phyloP scores from a whole-genome alignment of 2,797 vertebrate genomes.

The Dryobates pubescens region DNA sequence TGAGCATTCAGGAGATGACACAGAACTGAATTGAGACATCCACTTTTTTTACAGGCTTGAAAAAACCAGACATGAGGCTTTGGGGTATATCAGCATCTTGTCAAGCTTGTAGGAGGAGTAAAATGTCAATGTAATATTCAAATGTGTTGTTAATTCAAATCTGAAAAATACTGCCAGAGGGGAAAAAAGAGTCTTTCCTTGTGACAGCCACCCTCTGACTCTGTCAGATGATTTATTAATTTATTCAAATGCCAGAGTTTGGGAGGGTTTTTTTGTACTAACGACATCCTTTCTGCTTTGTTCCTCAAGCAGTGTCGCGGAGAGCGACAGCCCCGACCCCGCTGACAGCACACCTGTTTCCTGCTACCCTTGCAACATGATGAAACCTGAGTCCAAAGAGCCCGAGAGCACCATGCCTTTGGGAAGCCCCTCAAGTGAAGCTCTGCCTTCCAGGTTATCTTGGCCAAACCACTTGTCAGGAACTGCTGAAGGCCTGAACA shows the following conservation, averaged over 20 bases:
- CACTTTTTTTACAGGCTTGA: neutral
- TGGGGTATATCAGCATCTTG: slow-evolving; percentile 8
- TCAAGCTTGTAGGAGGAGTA: neutral
- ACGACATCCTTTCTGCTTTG: slow-evolving; percentile 43
- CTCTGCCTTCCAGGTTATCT: slow-evolving; percentile 86
- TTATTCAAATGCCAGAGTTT: neutral
- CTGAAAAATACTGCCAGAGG: neutral
- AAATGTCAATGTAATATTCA: slow-evolving; percentile 4
- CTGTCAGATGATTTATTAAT: slow-evolving; percentile 3
- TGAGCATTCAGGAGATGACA: neutral
- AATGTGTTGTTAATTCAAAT: neutral
- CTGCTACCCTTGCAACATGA: slow-evolving; percentile 89
- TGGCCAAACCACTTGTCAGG: slow-evolving; percentile 93
- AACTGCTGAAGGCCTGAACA: slow-evolving; percentile 79
- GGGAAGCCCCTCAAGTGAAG: slow-evolving; percentile 78
- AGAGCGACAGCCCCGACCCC: slow-evolving; percentile 79
- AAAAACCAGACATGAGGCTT: neutral
- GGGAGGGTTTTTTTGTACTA: neutral
- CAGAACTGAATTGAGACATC: slow-evolving; percentile 11
- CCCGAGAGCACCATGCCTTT: slow-evolving; percentile 73
- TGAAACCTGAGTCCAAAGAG: slow-evolving; percentile 78
- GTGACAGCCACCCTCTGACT: neutral
- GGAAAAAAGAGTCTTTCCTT: slow-evolving; percentile 20
- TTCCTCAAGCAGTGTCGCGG: slow-evolving; percentile 80
- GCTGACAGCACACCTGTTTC: slow-evolving; percentile 80